Evolutionary conservation across 2,113 vertebrate genomes (phyloP).

Genomic region (Rhynchomys soricoides): DNA sequence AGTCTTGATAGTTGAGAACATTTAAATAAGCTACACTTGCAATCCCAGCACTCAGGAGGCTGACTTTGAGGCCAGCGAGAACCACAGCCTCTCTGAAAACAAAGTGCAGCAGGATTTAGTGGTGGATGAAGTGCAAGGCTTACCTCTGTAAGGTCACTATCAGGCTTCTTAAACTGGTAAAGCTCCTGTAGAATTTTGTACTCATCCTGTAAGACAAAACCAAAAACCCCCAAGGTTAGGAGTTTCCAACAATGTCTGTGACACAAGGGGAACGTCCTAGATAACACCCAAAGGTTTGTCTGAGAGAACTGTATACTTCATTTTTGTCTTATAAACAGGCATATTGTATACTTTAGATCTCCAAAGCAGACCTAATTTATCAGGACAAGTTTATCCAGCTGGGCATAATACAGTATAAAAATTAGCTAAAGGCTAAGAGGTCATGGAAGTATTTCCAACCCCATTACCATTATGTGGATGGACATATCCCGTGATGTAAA

Average conservation of each 20-base stretch:
- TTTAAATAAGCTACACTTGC: not conserved
- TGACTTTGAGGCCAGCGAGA: not conserved
- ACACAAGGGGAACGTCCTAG: not conserved
- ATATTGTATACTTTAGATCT: not conserved
- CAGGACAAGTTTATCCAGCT: not conserved
- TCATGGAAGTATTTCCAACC: not conserved
- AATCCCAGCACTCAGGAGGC: not conserved
- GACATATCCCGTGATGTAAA: not conserved
- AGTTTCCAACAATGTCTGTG: not conserved
- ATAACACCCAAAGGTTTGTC: conserved; percentile 11
- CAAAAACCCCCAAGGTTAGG: conserved; percentile 42
- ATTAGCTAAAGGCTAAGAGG: not conserved
- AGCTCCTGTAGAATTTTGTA: conserved; percentile 92
- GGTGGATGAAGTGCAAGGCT: not conserved
- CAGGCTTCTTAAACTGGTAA: conserved; percentile 93
- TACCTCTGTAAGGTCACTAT: conserved; percentile 88
- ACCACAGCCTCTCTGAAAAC: not conserved
- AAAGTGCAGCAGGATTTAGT: not conserved
- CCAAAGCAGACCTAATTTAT: not conserved
- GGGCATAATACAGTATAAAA: not conserved
- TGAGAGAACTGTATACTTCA: not conserved
- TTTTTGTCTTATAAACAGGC: not conserved
- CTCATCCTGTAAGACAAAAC: conserved; percentile 89
- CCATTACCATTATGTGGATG: not conserved
- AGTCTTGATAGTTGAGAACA: not conserved